Evolutionary conservation across 2,888 invertebrate species (phyloP), one percentile per base, ranked within the genome.

Genomic region (Himalopsyche japonica): DNA sequence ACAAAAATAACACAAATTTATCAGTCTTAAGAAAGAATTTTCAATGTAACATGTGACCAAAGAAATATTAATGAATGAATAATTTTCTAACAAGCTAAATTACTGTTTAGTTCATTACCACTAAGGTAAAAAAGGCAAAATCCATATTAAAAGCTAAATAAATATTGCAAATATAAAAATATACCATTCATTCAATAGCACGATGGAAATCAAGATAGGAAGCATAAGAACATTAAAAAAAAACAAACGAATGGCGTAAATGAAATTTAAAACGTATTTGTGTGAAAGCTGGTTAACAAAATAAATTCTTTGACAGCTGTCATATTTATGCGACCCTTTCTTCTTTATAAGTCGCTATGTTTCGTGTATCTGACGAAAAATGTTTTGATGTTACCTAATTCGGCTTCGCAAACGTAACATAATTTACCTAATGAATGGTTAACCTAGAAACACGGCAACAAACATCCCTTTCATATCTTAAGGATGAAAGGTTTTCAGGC

Each of bases 371-470:
- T 57, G 57, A 57, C 57, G 57, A 57, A 57, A 57, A 57, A 57
- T 57, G 24, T 57, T 57, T 57, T 57, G 57, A 57, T 57, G 57
- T 57, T 57, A 57, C 57, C 57, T n/a, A 57, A 24, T 57, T 57
- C 24, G 20, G 57, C 24, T 57, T 57, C 57, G 57, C 57, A 57
- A 43, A 79, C 79, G 43, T 79, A 79, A 43, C 47, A 43, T 79
- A 79, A 79, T 79, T 37, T 79, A 48, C 27, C 43, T 79, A 79
- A 79, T 79, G 34, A 79, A 79, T 79, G 43, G 27, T 27, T 79
- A 37, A 43, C 43, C 79, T 27, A 37, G 27, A 37, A 32, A 43
- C 37, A 27, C 18, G 79, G 37, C 18, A 32, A 20, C 79, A 79
- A 79, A 79, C 47, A 79, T 79, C 47, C 37, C 79, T 48, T 43